A percentile compares a stretch with the other conserved stretches of the same genome.
phyloP scores from a whole-genome alignment of 2,113 vertebrate species.

The Tretioscincus oriximinensis region DNA sequence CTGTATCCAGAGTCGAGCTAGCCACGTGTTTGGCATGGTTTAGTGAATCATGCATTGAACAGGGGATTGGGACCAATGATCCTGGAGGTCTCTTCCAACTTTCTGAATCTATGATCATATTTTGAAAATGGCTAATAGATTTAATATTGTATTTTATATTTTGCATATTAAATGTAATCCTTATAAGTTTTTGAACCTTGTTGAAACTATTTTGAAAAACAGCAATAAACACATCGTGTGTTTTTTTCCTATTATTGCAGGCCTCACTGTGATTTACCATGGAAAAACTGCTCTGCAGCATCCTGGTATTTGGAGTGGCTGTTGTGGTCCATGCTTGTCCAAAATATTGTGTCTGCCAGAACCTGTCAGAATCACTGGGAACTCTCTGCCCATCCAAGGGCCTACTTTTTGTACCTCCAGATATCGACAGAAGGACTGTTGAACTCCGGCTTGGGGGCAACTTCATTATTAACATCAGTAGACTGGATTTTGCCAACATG shows the following conservation, averaged over 20 bases:
- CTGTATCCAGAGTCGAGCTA: too few species aligned
- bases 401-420: slow-evolving; percentile 90
- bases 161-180: background rate
- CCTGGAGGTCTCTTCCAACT: too few species aligned
- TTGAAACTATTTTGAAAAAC: background rate
- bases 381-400: slow-evolving; percentile 96
- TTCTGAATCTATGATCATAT: too few species aligned
- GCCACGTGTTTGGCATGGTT: too few species aligned
- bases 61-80: too few species aligned
- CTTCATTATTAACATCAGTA: slow-evolving; percentile 92
- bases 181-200: background rate
- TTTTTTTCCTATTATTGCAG: slow-evolving; percentile 69
- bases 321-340: slow-evolving; percentile 89
- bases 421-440: slow-evolving; percentile 94
- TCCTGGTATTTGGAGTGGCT: slow-evolving; percentile 93
- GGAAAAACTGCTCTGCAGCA: slow-evolving; percentile 92
- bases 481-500: slow-evolving; percentile 97
- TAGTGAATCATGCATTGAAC: too few species aligned
- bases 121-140: too few species aligned
- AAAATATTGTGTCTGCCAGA: slow-evolving; percentile 98
- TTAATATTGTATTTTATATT: background rate
- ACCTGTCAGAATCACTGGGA: slow-evolving; percentile 96
- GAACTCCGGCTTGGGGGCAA: slow-evolving; percentile 95
- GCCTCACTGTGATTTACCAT: slow-evolving; percentile 86
- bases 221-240: background rate